Percentiles rank a stretch among this genome's conserved stretches.
phyloP scores from a whole-genome alignment of 2,888 invertebrate genomes.

The Agrotis clavis region DNA sequence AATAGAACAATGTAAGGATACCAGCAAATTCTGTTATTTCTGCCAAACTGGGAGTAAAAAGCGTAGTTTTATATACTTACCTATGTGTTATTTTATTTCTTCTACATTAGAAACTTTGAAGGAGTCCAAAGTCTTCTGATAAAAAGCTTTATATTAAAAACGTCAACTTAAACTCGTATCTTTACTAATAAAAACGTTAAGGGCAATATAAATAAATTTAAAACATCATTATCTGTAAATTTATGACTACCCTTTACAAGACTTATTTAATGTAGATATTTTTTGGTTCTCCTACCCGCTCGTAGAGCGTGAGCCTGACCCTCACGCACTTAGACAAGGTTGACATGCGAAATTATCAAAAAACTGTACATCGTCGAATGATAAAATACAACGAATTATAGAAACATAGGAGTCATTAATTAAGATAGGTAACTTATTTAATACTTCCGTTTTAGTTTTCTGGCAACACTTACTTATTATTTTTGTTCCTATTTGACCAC shows the following conservation, averaged over 20 bases:
- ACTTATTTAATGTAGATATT: neutral
- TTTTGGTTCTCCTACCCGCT: conserved; percentile 14
- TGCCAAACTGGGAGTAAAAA: too few species aligned
- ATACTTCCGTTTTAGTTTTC: conserved; percentile 45
- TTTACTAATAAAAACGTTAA: neutral
- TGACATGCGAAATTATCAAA: conserved; percentile 25
- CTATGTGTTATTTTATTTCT: too few species aligned
- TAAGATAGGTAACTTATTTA: conserved; percentile 42
- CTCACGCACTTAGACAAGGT: neutral
- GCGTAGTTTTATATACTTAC: too few species aligned
- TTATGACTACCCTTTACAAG: conserved; percentile 14
- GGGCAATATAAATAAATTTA: conserved; percentile 6
- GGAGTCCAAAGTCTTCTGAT: too few species aligned
- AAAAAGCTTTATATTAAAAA: neutral
- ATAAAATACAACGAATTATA: conserved; percentile 25
- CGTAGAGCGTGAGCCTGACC: too few species aligned
- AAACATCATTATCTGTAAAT: conserved; percentile 22
- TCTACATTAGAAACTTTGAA: neutral
- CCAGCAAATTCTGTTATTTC: too few species aligned
- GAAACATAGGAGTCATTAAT: conserved; percentile 28
- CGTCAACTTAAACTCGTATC: neutral
- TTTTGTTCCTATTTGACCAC: conserved; percentile 12
- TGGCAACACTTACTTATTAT: conserved; percentile 39
- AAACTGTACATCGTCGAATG: conserved; percentile 24
- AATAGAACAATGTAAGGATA: too few species aligned